phyloP scores from a whole-genome alignment of 2,797 vertebrate genomes.

The Prunella strophiata region DNA sequence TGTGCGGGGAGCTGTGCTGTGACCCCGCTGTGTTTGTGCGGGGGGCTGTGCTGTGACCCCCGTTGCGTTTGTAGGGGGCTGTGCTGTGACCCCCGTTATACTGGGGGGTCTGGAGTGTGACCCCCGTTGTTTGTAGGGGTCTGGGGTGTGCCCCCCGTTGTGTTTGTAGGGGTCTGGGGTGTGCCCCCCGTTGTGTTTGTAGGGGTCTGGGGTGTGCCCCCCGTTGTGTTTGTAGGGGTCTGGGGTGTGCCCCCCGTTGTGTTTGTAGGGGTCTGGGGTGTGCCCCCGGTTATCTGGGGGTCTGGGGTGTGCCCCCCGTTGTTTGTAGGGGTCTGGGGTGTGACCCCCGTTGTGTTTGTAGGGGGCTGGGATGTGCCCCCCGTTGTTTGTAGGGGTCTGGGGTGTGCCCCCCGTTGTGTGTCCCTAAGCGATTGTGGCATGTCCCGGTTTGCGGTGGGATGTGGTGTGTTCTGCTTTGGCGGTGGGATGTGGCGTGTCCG shows the following conservation, averaged over 20 bases:
- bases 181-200: no score
- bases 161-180: neutral
- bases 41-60: no score
- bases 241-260: neutral
- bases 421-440: neutral
- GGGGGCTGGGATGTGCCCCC: no score
- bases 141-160: neutral
- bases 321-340: no score
- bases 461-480: neutral
- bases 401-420: neutral
- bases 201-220: no score
- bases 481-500: neutral
- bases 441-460: neutral
- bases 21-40: no score
- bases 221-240: neutral
- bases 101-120: no score
- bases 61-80: neutral
- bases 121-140: no score
- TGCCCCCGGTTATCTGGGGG: no score
- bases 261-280: no score
- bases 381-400: no score
- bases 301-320: neutral
- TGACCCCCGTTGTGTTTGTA: neutral
- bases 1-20: neutral
- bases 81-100: no score